Base-by-base conservation (phyloP, 2,888 invertebrate genomes). In the Eupeodes latifasciatus region DNA sequence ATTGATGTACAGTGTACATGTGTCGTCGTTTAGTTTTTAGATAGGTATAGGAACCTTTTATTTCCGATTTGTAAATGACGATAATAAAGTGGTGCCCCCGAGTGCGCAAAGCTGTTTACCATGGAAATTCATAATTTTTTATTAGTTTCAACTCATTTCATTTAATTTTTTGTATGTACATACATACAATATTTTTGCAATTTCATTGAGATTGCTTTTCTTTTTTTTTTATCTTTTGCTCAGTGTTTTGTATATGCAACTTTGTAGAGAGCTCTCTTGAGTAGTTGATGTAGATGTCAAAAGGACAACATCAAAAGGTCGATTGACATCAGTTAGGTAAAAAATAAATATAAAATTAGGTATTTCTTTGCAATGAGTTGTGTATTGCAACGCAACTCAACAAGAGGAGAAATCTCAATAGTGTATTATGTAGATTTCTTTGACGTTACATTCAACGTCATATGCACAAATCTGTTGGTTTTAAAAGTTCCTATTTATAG, bases 1-100 rank as follows among this genome's bases (percentile, higher is more conserved):
- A 12, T 44, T 61, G 61, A 27, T 62, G 53, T 62, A 40, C 27
- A 27, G 27, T 27, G 27, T 27, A 27, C 27, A 27, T 27, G 27
- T 27, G 27, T 27, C 27, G 27, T 40, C 55, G 62, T 71, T 78
- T 53, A 5, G 40, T 40, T 27, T 27, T 1, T 27, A 27, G 27
- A 27, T 40, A 40, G 49, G 34, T 57, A 49, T 27, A 2, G 1
- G 2, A 2, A 27, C 27, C 27, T 27, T 2, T 3, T 27, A 79
- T 72, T 80, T 64, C 72, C 55, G 72, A 57, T 80, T 64, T 72
- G n/a, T 16, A 14, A 72, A 80, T 72, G 64, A 80, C 80, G 72
- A 57, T 47, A 72, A 64, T 80, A 80, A 80, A 80, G 53, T 80
- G 71, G 53, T 80, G 71, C 62, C 53, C 62, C 53, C 61, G 6